These are phyloP conservation scores for Baccha elongata DNA, from an alignment of 2,888 invertebrate genomes.

Conservation along the genomic window DNA sequence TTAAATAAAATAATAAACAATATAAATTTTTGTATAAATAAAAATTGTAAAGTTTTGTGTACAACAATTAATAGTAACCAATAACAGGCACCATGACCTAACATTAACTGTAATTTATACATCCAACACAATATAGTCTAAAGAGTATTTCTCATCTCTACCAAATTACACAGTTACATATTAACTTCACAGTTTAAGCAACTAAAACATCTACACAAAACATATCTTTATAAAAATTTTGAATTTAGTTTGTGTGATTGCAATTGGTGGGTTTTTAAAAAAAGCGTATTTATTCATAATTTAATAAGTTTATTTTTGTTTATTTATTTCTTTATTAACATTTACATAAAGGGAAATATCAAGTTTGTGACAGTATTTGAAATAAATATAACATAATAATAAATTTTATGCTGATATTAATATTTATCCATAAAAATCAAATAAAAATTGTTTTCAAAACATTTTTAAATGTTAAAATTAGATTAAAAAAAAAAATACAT, in stretches of 20 bases:
- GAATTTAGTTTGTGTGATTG: background rate
- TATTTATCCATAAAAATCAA: no score
- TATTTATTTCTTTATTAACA: conserved; percentile 30
- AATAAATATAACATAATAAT: background rate
- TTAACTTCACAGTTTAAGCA: conserved; percentile 2
- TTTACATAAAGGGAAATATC: conserved; percentile 24
- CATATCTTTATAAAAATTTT: conserved; percentile 3
- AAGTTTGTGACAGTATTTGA: conserved; percentile 4
- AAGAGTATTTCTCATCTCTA: conserved; percentile 38
- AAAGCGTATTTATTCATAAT: background rate
- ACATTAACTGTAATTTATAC: conserved; percentile 34
- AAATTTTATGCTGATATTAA: no score
- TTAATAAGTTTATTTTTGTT: conserved; percentile 23
- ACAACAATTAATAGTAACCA: conserved; percentile 41
- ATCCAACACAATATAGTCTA: conserved; percentile 11
- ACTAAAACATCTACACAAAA: conserved; percentile 23
- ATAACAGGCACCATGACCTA: conserved; percentile 43
- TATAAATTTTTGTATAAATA: conserved; percentile 14
- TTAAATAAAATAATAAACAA: conserved; percentile 22
- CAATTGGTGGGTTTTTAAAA: conserved; percentile 12
- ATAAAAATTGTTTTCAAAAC: no score
- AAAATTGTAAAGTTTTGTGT: conserved; percentile 25
- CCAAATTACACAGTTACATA: background rate
- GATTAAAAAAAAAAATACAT: conserved; percentile 26
- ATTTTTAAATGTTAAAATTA: conserved; percentile 29